phyloP scores from a whole-genome alignment of 2,113 vertebrate species.

The Rhodinocichla rosea region DNA sequence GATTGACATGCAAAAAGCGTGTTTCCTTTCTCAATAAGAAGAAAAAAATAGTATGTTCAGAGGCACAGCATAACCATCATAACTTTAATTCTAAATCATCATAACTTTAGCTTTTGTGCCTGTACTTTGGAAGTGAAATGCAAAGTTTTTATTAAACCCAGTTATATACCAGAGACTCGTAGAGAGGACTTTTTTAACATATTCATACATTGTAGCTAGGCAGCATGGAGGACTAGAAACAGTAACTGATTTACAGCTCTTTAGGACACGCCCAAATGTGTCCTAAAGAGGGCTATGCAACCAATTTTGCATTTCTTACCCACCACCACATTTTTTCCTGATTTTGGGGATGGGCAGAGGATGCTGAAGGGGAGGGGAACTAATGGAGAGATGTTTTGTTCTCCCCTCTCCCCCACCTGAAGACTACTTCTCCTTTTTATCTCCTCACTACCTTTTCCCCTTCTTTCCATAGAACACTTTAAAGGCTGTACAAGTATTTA shows the following conservation, averaged over 20 bases:
- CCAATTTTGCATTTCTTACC: background rate
- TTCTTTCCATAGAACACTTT: background rate
- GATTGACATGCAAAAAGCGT: background rate
- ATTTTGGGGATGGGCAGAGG: accelerated
- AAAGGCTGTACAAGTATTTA: background rate
- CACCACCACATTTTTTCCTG: background rate
- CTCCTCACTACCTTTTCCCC: background rate
- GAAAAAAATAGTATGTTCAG: background rate
- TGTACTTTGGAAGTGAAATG: background rate
- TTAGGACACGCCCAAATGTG: background rate
- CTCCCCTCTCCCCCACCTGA: accelerated
- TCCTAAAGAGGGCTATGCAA: background rate
- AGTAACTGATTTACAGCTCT: background rate
- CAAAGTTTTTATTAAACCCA: background rate
- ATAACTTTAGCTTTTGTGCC: background rate
- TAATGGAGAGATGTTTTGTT: background rate
- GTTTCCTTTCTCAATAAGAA: background rate
- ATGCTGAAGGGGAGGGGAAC: background rate
- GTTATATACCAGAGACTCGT: background rate
- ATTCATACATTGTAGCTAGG: background rate
- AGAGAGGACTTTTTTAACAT: background rate
- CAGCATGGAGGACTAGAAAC: background rate
- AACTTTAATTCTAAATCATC: background rate
- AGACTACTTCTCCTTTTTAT: background rate
- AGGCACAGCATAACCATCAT: background rate